These are phyloP conservation scores for Turnix velox DNA, from an alignment of 2,113 vertebrate genomes.

Conservation along the genomic window DNA sequence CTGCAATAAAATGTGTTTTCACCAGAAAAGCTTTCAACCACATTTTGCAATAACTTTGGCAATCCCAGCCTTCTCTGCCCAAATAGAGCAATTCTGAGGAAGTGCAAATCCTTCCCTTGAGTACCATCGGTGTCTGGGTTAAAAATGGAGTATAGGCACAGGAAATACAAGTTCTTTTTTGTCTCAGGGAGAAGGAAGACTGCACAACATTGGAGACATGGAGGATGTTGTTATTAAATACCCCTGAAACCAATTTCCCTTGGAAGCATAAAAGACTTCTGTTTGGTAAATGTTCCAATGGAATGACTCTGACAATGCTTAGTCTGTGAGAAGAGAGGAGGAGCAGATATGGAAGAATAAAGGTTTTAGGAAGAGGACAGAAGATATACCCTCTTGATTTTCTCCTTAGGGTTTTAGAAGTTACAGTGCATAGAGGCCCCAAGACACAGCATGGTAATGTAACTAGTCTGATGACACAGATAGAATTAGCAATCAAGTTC, in stretches of 20 bases:
- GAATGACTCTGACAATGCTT: neutral
- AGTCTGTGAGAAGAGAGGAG: neutral
- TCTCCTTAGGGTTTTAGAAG: neutral
- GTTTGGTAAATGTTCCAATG: neutral
- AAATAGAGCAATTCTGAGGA: neutral
- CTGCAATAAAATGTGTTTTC: neutral
- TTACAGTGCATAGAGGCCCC: neutral
- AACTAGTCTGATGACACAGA: neutral
- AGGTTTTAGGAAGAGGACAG: neutral
- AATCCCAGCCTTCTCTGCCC: neutral
- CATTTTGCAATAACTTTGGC: neutral
- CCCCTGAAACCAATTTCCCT: neutral
- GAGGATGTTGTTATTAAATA: neutral
- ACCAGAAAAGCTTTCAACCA: neutral
- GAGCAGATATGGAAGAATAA: neutral
- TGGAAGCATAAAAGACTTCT: neutral
- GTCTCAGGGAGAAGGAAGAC: neutral
- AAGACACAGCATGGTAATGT: neutral
- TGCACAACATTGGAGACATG: neutral
- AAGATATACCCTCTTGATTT: neutral
- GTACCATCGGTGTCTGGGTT: neutral
- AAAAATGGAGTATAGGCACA: neutral
- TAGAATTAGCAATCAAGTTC: neutral
- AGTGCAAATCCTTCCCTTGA: neutral
- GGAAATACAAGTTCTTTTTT: neutral